A percentile compares a stretch with the other conserved stretches of the same genome.
Conservation (phyloP, 2,113 vertebrate genomes). For the Butastur rufipennis region DNA sequence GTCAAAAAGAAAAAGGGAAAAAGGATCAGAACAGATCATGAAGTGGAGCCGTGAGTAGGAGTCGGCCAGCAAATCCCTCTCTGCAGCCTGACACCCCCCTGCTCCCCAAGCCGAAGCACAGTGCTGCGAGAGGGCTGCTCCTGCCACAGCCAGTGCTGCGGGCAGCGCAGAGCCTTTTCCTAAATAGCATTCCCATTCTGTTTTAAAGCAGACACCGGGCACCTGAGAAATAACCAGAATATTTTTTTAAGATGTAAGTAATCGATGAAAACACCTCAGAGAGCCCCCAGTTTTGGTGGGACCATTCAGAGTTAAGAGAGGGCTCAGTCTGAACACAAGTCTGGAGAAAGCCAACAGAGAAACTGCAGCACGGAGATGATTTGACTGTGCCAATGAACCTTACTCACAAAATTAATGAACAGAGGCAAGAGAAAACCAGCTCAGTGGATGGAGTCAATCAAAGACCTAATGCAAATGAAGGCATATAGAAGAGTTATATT, state of each 20-base stretch:
- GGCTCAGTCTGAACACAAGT: background rate
- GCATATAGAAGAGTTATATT: slow-evolving; percentile 7
- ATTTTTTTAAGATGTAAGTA: background rate
- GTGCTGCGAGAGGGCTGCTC: background rate
- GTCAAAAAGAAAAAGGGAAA: background rate
- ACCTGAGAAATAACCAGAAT: background rate
- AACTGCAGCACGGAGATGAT: background rate
- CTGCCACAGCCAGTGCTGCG: background rate
- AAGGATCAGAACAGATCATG: background rate
- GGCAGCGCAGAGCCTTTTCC: background rate
- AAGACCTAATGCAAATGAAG: slow-evolving; percentile 44
- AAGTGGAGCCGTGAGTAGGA: background rate
- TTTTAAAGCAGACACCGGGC: background rate
- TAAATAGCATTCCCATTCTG: background rate
- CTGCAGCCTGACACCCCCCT: background rate
- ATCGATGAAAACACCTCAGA: background rate
- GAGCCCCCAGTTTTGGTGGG: background rate
- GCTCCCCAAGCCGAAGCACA: no score
- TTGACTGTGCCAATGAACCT: background rate
- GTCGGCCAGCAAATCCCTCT: background rate
- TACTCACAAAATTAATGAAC: background rate
- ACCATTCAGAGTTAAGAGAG: background rate
- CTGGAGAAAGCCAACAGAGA: background rate
- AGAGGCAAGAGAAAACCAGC: slow-evolving; percentile 2
- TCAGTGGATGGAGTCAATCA: background rate